Evolutionary conservation across 2,888 invertebrate genomes (phyloP).

Genomic region (Xestia xanthographa): DNA sequence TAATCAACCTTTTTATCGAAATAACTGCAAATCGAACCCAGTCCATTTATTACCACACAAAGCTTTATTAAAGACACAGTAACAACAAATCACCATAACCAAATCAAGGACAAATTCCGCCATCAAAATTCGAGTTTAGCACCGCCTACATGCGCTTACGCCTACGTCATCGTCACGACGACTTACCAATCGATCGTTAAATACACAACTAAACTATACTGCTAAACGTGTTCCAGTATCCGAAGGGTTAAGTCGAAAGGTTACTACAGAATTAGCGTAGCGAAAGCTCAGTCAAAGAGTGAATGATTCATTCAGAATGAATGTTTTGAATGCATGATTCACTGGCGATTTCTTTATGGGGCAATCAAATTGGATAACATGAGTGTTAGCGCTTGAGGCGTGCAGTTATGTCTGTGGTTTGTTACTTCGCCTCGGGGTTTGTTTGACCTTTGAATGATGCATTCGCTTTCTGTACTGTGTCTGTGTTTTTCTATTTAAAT

Average conservation of each 20-base stretch:
- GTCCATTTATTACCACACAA: background rate
- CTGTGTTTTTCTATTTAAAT: too few relatives aligned
- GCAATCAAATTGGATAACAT: slow-evolving; percentile 58
- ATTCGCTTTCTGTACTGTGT: background rate
- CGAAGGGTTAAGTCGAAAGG: slow-evolving; percentile 53
- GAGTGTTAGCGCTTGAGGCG: slow-evolving; percentile 41
- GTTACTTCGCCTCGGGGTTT: slow-evolving; percentile 3
- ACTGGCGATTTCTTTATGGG: slow-evolving; percentile 61
- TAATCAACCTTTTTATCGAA: background rate
- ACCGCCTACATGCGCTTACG: slow-evolving; percentile 59
- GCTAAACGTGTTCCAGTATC: slow-evolving; percentile 63
- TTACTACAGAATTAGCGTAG: slow-evolving; percentile 60
- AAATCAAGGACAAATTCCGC: slow-evolving; percentile 57
- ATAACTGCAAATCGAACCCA: background rate
- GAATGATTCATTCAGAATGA: slow-evolving; percentile 59
- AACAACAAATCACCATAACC: slow-evolving; percentile 29
- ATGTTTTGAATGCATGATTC: slow-evolving; percentile 61
- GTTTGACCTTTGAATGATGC: slow-evolving; percentile 11
- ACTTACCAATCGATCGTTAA: slow-evolving; percentile 60
- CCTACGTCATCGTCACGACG: slow-evolving; percentile 69
- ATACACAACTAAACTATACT: slow-evolving; percentile 22
- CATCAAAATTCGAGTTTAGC: slow-evolving; percentile 39
- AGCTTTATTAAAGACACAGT: background rate
- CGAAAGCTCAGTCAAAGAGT: slow-evolving; percentile 60
- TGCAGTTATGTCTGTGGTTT: slow-evolving; percentile 12